Evolutionary conservation across 1,140 invertebrate species (phyloP), one percentile per base, ranked within the genome.

Genomic region (Polypedilum vanderplanki): DNA sequence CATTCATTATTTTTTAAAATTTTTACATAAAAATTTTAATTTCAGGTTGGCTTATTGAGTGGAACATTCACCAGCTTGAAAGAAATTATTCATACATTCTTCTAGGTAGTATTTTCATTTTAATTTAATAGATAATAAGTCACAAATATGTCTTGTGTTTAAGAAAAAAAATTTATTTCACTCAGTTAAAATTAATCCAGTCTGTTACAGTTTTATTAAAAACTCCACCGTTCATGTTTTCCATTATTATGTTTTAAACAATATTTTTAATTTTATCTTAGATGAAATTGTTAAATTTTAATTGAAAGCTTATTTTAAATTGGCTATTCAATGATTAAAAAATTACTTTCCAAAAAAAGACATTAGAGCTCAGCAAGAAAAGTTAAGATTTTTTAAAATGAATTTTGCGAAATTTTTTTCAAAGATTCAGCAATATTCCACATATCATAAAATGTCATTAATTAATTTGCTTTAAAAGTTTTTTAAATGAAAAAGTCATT

Each of bases 61-160:
- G 90, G 90, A 64, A 91, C 90, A 0, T 90, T 88, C 78, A 91
- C 90, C 2, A 90, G 89, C 75, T 79, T 92, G 0, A 80, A 85
- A 15, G 85, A 86, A 75, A 91, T 92, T 77, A 85, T 90, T 64
- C 33, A 80, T 0, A 87, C 83, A 76, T 88, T 88, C 78, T 74
- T 73, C 20, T 57, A 57, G 24, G 5, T 33, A 33, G 24, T 33
- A 33, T 33, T 5, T 33, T 33, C 5, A 33, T n/a, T n/a, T n/a
- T n/a, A 33, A 33, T 33, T 33, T 33, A 33, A 5, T n/a, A n/a
- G n/a, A n/a, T 33, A 33, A 33, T 33, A 33, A 33, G 24, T 33
- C 24, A 33, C 24, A 33, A 33, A 33, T 1, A 33, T 3, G 5
- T 33, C 5, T 33, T 33, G 24, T 33, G 24, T 33, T 33, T 33